These are phyloP conservation scores for Marisa cornuarietis DNA, from an alignment of 1,140 invertebrate genomes.

Conservation along the genomic window DNA sequence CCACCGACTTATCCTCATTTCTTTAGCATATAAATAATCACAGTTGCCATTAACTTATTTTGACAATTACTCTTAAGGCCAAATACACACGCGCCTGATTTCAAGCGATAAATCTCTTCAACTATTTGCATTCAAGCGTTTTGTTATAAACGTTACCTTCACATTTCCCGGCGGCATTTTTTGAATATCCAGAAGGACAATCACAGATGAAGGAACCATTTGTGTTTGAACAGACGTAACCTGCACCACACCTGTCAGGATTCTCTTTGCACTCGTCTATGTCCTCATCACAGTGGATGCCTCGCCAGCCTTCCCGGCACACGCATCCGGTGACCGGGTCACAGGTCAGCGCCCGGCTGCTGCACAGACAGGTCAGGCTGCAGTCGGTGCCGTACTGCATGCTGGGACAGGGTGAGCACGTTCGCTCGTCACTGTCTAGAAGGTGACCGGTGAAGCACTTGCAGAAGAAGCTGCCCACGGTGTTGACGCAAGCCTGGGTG, in stretches of 20 bases:
- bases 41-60: too few species aligned
- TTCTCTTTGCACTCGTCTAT: neutral
- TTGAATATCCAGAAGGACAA: neutral
- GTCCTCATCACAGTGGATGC: conserved; percentile 5
- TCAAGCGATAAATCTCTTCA: too few species aligned
- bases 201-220: neutral
- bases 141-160: neutral
- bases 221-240: neutral
- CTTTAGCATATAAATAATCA: too few species aligned
- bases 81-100: too few species aligned
- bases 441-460: conserved; percentile 32
- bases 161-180: neutral
- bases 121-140: too few species aligned
- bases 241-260: neutral
- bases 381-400: conserved; percentile 34
- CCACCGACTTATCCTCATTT: too few species aligned
- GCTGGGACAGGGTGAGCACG: conserved; percentile 15
- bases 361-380: conserved; percentile 32
- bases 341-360: conserved; percentile 20
- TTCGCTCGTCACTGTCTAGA: conserved; percentile 22
- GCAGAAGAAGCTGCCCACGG: conserved; percentile 35
- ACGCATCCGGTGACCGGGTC: conserved; percentile 31
- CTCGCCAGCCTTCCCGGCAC: conserved; percentile 23
- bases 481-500: conserved; percentile 32
- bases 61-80: too few species aligned